These are phyloP conservation scores for Halcyon badia DNA, from an alignment of 2,797 vertebrate species.

Conservation along the genomic window DNA sequence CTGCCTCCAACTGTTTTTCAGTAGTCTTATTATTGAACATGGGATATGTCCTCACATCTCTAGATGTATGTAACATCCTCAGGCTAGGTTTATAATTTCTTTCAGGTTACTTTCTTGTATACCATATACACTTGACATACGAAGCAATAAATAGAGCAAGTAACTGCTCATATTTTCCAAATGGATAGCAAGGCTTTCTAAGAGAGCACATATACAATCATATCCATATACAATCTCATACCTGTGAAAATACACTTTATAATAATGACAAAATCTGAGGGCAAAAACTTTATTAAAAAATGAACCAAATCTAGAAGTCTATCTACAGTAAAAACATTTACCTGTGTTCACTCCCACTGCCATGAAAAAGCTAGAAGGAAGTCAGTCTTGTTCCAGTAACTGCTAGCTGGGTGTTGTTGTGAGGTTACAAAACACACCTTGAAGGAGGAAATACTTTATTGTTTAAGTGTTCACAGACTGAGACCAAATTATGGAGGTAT, in stretches of 20 bases:
- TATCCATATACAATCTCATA: neutral
- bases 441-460: neutral
- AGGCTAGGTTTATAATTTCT: neutral
- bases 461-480: neutral
- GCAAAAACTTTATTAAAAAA: neutral
- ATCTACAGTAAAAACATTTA: neutral
- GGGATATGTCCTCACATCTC: neutral
- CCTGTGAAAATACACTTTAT: neutral
- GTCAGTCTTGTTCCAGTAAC: neutral
- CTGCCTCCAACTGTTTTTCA: neutral
- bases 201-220: neutral
- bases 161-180: neutral
- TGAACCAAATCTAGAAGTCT: neutral
- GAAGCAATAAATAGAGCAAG: neutral
- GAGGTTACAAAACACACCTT: neutral
- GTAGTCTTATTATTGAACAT: too few species aligned
- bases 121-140: neutral
- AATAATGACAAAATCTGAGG: neutral
- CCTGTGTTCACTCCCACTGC: neutral
- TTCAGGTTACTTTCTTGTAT: neutral
- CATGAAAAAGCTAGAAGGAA: neutral
- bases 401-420: neutral
- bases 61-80: neutral
- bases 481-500: neutral
- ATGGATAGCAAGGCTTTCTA: neutral